Evolutionary conservation across 2,113 vertebrate species (phyloP), one percentile per base, ranked within the genome.

Genomic region (Leucopsar rothschildi): DNA sequence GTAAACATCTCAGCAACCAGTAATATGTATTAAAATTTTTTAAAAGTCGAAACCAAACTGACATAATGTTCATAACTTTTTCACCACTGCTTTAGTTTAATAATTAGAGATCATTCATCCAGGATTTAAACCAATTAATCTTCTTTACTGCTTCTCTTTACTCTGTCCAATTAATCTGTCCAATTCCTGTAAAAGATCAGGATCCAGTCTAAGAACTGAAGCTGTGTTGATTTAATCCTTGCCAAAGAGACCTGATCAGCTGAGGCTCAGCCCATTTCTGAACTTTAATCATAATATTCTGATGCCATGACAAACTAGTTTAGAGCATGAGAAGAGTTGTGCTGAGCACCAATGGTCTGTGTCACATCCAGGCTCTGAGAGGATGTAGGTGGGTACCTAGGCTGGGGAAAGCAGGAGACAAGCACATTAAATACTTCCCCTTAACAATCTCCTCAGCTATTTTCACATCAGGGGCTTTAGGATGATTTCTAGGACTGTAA

Each of bases 1-100:
- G 3, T 31, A 83, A 72, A 47, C 1, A 1, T 9, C 22, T 70
- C 50, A 65, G 28, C 8, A 55, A 37, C 0, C 3, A 37, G 3
- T 33, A 29, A 28, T 44, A 52, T 28, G 28, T 29, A 75, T 31
- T 37, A 12, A 33, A 45, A 29, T 40, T 28, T 27, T 6, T 1
- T 16, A 35, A n/a, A 29, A 12, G 4, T 10, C 11, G 12, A 3
- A 61, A n/a, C 3, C 13, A 69, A 40, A 59, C 3, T 15, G 14
- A 4, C 8, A 21, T 25, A 31, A 35, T 18, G 6, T 42, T 77
- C 7, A 14, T 80, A 64, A 42, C 2, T 78, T 60, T 65, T 65
- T 5, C 45, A 65, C 39, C 11, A 7, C 27, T 65, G 18, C 10
- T 68, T 93, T 50, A 57, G 13, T 63, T 66, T 80, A 59, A 55